Evolutionary conservation across 2,113 vertebrate species (phyloP), one percentile per base, ranked within the genome.

Genomic region (Apaloderma vittatum): DNA sequence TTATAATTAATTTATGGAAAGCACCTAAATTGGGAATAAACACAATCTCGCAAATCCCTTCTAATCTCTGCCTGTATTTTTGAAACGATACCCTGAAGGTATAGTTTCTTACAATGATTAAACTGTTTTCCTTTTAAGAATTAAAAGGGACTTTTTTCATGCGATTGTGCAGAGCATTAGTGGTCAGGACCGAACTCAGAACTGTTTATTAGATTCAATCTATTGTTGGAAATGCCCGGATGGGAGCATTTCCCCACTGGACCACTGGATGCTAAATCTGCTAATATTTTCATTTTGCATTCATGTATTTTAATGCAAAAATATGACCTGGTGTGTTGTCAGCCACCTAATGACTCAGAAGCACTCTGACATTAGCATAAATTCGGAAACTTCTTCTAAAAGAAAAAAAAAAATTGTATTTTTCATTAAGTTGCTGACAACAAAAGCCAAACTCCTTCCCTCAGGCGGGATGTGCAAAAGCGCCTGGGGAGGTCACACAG

Each of bases 1-100:
- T 95, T 96, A 87, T 96, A 95, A 97, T 97, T 96, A 97, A 97
- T 98, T 97, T 97, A 97, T 96, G 97, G 96, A 98, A 98, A 98
- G 97, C 70, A 34, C 97, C 84, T 98, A 97, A 97, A 96, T 78
- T 97, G 91, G 94, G 96, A 97, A 97, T 97, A 97, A 96, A 96
- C 96, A 96, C 94, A 94, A 95, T 90, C 94, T 94, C 79, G 12
- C 97, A 97, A 97, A 98, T 97, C 97, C 97, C 70, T 29, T 86
- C 94, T 95, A 96, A 98, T 97, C 97, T 96, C 95, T 96, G 96
- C 77, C 96, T 95, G 91, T 67, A 87, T 84, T 22, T 82, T 87
- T 95, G 76, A 96, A 96, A 94, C 5, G 48, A 87, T 73, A 62
- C 91, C 95, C 95, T 79, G 86, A 95, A 96, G 94, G 94, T 91